Percentiles rank a stretch among this genome's conserved stretches.
Evolutionary conservation across 1,140 invertebrate species (phyloP).

Genomic region (Thaumatotibia leucotreta): DNA sequence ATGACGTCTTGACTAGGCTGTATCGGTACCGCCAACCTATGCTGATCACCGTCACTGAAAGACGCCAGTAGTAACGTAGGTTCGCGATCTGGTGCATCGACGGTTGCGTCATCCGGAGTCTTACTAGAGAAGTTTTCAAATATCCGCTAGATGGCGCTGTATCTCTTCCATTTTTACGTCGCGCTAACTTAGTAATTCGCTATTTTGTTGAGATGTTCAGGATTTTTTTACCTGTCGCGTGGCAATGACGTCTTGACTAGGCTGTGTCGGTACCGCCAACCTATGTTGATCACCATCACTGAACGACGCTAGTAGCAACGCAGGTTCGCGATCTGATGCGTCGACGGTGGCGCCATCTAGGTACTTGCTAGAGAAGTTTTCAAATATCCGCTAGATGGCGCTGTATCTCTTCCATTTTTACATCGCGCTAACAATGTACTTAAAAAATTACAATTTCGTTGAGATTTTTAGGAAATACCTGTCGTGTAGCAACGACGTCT

Average conservation of each 20-base stretch:
- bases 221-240: constrained; percentile 42
- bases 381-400: too few relatives aligned
- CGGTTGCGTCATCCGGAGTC: constrained; percentile 80
- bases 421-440: too few relatives aligned
- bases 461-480: too few relatives aligned
- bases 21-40: constrained; percentile 62
- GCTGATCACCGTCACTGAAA: constrained; percentile 75
- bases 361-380: constrained; percentile 74
- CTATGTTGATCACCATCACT: constrained; percentile 80
- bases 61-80: constrained; percentile 73
- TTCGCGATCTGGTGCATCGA: constrained; percentile 68
- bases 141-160: too few relatives aligned
- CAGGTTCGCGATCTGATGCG: constrained; percentile 65
- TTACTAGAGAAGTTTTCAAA: constrained; percentile 78
- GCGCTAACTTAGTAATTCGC: too few relatives aligned
- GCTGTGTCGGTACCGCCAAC: constrained; percentile 64
- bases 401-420: too few relatives aligned
- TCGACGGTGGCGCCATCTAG: constrained; percentile 79
- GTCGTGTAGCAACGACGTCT: constrained; percentile 20
- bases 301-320: constrained; percentile 76
- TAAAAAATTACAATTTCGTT: too few relatives aligned
- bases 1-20: constrained; percentile 24
- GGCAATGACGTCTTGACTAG: constrained; percentile 26
- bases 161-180: too few relatives aligned
- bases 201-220: too few relatives aligned